Base-by-base conservation (phyloP, 2,888 invertebrate genomes). In the Serrognathus titanus region DNA sequence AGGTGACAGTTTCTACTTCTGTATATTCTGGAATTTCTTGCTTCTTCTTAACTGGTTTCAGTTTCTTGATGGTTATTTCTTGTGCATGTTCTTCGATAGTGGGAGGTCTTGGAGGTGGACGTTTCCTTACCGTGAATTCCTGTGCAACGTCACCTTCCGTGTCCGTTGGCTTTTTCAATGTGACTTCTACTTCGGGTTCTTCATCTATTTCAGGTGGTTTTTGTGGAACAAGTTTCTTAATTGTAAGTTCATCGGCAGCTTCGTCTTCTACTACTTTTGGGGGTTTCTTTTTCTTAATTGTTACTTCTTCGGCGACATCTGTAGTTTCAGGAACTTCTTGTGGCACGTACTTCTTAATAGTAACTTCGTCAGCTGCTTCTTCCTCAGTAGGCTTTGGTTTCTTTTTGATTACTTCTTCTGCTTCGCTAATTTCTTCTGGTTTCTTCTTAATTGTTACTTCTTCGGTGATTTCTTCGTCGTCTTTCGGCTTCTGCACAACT, bases 1-100 rank as follows among this genome's bases (percentile, higher is more conserved):
- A 92, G 39, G 89, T 91, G 0, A 92, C 90, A 66, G 84, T 88
- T 79, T 90, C 88, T 8, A 86, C 84, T 69, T 88, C 89, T 1
- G 87, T 85, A 48, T 85, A 82, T 80, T 90, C 90, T 43, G 88
- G 86, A 61, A 88, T 80, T 64, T 88, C 87, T 5, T 82, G 78
- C 40, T 85, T 80, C 71, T 88, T 88, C 69, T 83, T 81, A 48
- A 63, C 43, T 5, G 62, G 60, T 6, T 51, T 57, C 3, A 63
- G 58, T 60, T 71, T 71, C 56, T 67, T 71, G 11, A 75, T 68
- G 6, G 67, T 65, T 37, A 70, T 55, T 61, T 73, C 70, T 67
- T 75, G 67, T 50, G 64, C 55, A 56, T 67, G 62, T 65, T 62
- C 65, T 46, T 61, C 58, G 9, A 51, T 31, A 52, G 60, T 54